These are phyloP conservation scores for Triplophysa yarkandensis DNA, from an alignment of 2,797 vertebrate species.

Conservation along the genomic window DNA sequence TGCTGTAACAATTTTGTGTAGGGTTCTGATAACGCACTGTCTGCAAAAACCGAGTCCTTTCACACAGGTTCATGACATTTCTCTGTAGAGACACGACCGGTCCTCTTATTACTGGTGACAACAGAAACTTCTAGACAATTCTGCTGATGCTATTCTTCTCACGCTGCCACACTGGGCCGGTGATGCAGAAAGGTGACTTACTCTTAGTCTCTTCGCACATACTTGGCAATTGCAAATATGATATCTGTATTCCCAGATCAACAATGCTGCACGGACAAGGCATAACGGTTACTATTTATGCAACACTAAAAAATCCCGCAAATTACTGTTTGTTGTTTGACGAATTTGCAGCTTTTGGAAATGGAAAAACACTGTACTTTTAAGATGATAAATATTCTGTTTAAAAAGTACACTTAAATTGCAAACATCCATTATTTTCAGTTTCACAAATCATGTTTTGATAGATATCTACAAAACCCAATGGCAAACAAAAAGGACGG, in stretches of 20 bases:
- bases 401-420: too few species aligned
- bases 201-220: constrained; percentile 3
- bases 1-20: background rate
- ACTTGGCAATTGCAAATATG: constrained; percentile 20
- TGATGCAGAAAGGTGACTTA: constrained; percentile 68
- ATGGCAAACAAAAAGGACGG: too few species aligned
- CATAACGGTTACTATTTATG: too few species aligned
- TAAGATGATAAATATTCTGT: too few species aligned
- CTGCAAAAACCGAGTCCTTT: background rate
- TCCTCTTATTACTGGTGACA: constrained; percentile 46
- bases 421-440: too few species aligned
- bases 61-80: constrained; percentile 6
- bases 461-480: too few species aligned
- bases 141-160: constrained; percentile 48
- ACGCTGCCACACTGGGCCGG: constrained; percentile 50
- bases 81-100: constrained; percentile 1
- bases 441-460: too few species aligned
- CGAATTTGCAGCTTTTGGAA: too few species aligned
- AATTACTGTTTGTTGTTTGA: too few species aligned
- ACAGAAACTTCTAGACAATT: constrained; percentile 37
- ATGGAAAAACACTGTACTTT: too few species aligned
- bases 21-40: background rate
- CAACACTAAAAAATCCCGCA: background rate
- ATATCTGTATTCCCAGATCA: constrained; percentile 6
- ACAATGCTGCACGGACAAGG: background rate